Evolutionary conservation across 2,888 invertebrate species (phyloP).

Genomic region (Apotomis turbidana): DNA sequence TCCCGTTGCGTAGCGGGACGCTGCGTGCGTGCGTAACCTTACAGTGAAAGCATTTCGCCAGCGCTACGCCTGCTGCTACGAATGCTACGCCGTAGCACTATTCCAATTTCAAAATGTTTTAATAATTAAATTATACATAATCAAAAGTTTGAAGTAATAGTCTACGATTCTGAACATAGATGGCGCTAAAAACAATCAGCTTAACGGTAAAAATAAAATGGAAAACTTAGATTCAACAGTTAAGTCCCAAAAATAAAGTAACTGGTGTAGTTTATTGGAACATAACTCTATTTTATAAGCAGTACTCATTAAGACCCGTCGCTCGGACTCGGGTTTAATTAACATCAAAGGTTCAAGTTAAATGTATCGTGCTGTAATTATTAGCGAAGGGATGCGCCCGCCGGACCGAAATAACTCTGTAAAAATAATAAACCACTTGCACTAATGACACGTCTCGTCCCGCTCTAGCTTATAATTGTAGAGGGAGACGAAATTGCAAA

Average conservation of each 20-base stretch:
- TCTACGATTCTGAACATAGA: neutral
- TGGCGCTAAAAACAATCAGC: neutral
- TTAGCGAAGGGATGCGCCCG: slow-evolving; percentile 46
- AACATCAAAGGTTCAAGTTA: slow-evolving; percentile 65
- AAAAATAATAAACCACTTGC: slow-evolving; percentile 43
- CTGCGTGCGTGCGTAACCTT: slow-evolving; percentile 36
- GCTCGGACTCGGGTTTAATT: slow-evolving; percentile 58
- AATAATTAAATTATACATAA: neutral
- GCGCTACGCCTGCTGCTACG: slow-evolving; percentile 25
- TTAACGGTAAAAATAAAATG: neutral
- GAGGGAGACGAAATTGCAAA: slow-evolving; percentile 29
- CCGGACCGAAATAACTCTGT: slow-evolving; percentile 38
- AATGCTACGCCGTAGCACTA: slow-evolving; percentile 31
- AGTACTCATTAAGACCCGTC: slow-evolving; percentile 52
- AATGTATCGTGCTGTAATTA: slow-evolving; percentile 66
- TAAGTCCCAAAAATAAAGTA: neutral
- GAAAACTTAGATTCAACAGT: neutral
- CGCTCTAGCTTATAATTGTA: slow-evolving; percentile 27
- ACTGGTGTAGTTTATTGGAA: slow-evolving; percentile 13
- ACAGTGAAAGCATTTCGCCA: slow-evolving; percentile 40
- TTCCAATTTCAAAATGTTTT: neutral
- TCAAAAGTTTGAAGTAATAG: neutral
- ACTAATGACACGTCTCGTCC: slow-evolving; percentile 39
- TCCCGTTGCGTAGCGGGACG: slow-evolving; percentile 63
- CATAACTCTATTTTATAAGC: slow-evolving; percentile 30